Percentiles rank a stretch among this genome's conserved stretches.
phyloP scores from a whole-genome alignment of 2,113 vertebrate species.

The Dipodomys stephensi region DNA sequence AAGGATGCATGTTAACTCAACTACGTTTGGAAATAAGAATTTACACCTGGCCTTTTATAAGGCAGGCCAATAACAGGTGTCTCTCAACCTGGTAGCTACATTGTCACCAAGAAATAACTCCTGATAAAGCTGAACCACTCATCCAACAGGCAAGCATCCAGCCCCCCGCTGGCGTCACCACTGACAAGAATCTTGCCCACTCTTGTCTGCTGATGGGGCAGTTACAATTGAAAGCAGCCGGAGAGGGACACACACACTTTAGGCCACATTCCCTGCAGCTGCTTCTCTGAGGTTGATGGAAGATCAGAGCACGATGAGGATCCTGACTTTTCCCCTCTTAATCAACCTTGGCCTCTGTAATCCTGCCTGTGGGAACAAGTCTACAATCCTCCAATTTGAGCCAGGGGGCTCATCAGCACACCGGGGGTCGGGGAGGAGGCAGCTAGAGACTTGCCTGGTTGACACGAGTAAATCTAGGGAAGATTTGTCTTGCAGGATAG shows the following conservation, averaged over 20 bases:
- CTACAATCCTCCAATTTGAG: background rate
- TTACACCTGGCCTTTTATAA: accelerated
- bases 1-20: background rate
- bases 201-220: background rate
- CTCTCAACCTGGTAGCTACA: background rate
- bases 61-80: background rate
- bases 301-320: too few species aligned
- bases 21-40: background rate
- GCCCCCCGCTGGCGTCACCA: background rate
- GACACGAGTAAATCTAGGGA: background rate
- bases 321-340: background rate
- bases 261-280: background rate
- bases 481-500: background rate
- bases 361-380: background rate
- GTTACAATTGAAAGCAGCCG: background rate
- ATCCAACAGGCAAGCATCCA: background rate
- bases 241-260: background rate
- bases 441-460: background rate
- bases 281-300: background rate
- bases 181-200: background rate
- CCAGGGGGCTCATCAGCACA: background rate
- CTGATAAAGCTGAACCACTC: background rate
- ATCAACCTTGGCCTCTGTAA: background rate
- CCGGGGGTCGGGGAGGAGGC: background rate
- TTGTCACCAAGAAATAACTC: background rate